Percentiles rank a stretch among this genome's conserved stretches.
These are phyloP conservation scores for Stercorarius parasiticus DNA, from an alignment of 2,113 vertebrate species.

Conservation along the genomic window DNA sequence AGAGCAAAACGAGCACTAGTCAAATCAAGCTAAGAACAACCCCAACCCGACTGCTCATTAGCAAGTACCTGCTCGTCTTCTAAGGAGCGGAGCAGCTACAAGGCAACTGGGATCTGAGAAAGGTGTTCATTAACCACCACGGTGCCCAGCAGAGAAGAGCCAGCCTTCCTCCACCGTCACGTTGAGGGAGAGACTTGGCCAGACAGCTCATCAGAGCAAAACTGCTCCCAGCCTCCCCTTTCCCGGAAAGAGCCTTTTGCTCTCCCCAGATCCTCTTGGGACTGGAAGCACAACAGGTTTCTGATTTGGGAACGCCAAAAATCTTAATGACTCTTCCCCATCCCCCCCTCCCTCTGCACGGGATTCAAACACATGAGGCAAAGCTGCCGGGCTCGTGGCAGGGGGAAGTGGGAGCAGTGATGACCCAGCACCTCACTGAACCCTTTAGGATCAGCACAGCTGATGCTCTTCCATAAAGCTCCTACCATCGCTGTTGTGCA, in stretches of 20 bases:
- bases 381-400: rapidly evolving
- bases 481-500: neutral
- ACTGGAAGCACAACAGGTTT: neutral
- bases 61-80: neutral
- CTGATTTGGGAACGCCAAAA: neutral
- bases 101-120: neutral
- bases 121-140: neutral
- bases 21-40: neutral
- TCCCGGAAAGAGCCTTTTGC: neutral
- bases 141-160: neutral
- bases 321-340: neutral
- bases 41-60: neutral
- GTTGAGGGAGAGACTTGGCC: neutral
- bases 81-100: neutral
- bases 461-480: neutral
- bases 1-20: neutral
- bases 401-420: neutral
- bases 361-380: neutral
- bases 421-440: neutral
- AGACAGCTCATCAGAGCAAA: neutral
- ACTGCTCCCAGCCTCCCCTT: neutral
- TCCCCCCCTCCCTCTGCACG: rapidly evolving
- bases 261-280: neutral
- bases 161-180: neutral
- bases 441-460: neutral